These are phyloP conservation scores for Parauchenoglanis ngamensis DNA, from an alignment of 2,797 vertebrate species.

Conservation along the genomic window DNA sequence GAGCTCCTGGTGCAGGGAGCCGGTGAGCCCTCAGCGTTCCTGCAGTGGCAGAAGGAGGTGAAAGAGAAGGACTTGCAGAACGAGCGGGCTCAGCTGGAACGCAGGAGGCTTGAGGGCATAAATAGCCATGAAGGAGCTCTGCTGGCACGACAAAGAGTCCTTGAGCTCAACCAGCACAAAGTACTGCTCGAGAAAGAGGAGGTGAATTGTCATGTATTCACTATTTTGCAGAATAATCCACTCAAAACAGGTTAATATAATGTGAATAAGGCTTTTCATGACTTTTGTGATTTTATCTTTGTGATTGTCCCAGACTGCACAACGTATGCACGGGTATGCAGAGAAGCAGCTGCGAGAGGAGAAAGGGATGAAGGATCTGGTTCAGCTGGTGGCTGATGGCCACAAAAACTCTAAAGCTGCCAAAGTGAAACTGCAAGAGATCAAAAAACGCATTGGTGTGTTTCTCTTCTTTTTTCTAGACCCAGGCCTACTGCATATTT, in stretches of 20 bases:
- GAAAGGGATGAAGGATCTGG: conserved; percentile 78
- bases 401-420: conserved; percentile 83
- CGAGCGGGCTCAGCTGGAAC: conserved; percentile 72
- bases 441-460: conserved; percentile 83
- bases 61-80: conserved; percentile 78
- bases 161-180: conserved; percentile 79
- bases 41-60: conserved; percentile 86
- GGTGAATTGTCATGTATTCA: conserved; percentile 69
- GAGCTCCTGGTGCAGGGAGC: conserved; percentile 78
- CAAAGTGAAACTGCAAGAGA: conserved; percentile 77
- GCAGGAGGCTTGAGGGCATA: conserved; percentile 76
- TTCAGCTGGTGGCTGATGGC: conserved; percentile 81
- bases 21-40: conserved; percentile 80
- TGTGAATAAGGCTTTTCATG: not conserved
- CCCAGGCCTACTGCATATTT: not conserved
- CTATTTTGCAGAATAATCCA: not conserved
- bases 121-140: conserved; percentile 81
- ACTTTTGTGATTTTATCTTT: conserved; percentile 16
- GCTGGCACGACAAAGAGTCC: conserved; percentile 75
- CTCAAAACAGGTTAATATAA: not conserved
- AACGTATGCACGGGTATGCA: conserved; percentile 75
- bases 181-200: conserved; percentile 81
- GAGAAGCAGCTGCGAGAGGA: conserved; percentile 79
- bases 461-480: not conserved
- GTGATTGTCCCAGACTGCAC: conserved; percentile 72